Evolutionary conservation across 2,888 invertebrate species (phyloP).

Genomic region (Platypus cylindrus): DNA sequence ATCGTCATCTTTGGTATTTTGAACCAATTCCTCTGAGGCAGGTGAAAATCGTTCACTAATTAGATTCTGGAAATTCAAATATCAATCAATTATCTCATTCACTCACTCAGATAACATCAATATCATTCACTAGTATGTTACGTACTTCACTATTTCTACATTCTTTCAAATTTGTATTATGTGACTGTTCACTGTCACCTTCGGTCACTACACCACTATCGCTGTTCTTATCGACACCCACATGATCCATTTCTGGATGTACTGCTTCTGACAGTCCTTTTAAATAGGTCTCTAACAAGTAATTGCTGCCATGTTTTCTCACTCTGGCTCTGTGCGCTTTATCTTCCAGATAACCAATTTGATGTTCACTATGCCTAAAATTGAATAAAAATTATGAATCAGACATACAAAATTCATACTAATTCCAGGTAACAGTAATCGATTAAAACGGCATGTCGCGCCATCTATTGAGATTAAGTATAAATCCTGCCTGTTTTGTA

Average conservation of each 20-base stretch:
- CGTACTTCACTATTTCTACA: conserved; percentile 27
- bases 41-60: conserved; percentile 32
- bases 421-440: not conserved
- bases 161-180: conserved; percentile 27
- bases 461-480: too few species aligned
- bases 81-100: too few species aligned
- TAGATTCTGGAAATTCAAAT: conserved; percentile 25
- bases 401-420: not conserved
- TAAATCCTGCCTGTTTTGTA: too few species aligned
- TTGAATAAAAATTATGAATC: too few species aligned
- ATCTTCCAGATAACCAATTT: conserved; percentile 67
- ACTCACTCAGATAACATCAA: too few species aligned
- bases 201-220: conserved; percentile 58
- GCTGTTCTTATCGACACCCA: conserved; percentile 51
- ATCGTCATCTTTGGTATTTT: conserved; percentile 31
- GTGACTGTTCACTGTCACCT: conserved; percentile 42
- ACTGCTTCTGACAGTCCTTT: conserved; percentile 41
- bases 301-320: conserved; percentile 66
- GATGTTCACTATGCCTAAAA: conserved; percentile 45
- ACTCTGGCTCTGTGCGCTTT: conserved; percentile 61
- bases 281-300: conserved; percentile 65
- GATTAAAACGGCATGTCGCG: too few species aligned
- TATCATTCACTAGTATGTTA: conserved; percentile 27
- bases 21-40: conserved; percentile 31
- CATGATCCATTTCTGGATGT: conserved; percentile 30